Evolutionary conservation across 1,140 invertebrate genomes (phyloP).

Genomic region (Apolygus lucorum): DNA sequence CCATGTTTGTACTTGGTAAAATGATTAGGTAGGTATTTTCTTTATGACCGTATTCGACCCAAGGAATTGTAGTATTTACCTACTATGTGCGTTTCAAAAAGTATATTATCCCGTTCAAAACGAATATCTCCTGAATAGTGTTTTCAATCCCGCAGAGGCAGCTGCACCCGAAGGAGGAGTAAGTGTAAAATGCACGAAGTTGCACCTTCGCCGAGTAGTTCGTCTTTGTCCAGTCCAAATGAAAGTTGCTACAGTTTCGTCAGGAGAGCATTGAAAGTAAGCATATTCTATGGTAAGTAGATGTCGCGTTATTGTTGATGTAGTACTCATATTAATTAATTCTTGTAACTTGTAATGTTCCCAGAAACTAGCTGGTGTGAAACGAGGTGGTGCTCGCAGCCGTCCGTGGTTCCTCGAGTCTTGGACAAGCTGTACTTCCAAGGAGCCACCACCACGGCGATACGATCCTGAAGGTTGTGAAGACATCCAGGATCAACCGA

Average conservation of each 20-base stretch:
- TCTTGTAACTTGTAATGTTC: no score
- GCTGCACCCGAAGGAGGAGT: conserved; percentile 32
- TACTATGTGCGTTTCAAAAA: no score
- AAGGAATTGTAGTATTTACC: no score
- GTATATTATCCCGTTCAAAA: no score
- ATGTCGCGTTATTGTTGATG: no score
- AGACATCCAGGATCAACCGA: conserved; percentile 68
- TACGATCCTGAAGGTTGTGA: conserved; percentile 47
- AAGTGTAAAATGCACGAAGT: conserved; percentile 44
- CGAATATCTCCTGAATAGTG: no score
- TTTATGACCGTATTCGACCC: no score
- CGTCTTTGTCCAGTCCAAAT: conserved; percentile 79
- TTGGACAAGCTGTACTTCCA: conserved; percentile 51
- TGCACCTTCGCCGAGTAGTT: conserved; percentile 64
- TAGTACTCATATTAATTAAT: conserved; percentile 21
- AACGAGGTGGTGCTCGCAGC: conserved; percentile 44
- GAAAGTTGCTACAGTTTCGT: conserved; percentile 93
- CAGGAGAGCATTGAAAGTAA: conserved; percentile 70
- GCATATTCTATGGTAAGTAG: conserved; percentile 11
- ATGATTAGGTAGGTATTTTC: no score
- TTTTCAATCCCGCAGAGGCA: conserved; percentile 13
- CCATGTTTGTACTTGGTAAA: no score
- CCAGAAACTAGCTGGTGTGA: conserved; percentile 68
- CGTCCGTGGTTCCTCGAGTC: conserved; percentile 71
- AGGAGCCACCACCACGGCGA: conserved; percentile 45